Conservation (phyloP, 2,113 vertebrate genomes). For the Carassius carassius region DNA sequence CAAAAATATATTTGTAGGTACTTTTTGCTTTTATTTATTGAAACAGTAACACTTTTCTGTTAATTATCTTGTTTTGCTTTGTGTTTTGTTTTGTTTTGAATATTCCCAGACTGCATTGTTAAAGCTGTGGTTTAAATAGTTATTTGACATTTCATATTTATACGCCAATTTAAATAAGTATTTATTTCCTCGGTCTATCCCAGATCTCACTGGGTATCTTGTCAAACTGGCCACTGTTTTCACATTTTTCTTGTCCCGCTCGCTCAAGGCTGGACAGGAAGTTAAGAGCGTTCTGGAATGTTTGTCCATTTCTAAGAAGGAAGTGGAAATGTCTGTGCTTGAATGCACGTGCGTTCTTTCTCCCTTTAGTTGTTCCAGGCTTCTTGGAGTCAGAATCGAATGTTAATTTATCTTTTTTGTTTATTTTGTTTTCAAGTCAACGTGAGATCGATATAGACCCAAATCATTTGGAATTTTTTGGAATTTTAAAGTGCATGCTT, state of each 20-base stretch:
- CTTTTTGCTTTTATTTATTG: too few species aligned
- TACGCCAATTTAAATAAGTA: background rate
- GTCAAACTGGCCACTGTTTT: background rate
- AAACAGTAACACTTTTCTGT: too few species aligned
- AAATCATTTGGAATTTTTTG: background rate
- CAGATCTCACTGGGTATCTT: background rate
- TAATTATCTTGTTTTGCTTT: too few species aligned
- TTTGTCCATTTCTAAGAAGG: constrained; percentile 10
- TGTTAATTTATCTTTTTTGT: background rate
- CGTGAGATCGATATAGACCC: background rate
- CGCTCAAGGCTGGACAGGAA: constrained; percentile 23
- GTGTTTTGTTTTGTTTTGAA: too few species aligned
- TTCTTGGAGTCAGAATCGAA: background rate
- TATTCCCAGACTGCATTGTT: background rate
- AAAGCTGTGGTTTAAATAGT: background rate
- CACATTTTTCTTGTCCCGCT: background rate
- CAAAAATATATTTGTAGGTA: too few species aligned
- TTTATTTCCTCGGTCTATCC: background rate
- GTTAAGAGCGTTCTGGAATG: constrained; percentile 34
- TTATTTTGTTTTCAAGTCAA: background rate
- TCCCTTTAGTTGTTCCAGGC: background rate
- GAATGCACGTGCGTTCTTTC: background rate
- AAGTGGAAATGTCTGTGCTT: constrained; percentile 19
- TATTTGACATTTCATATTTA: too few species aligned
- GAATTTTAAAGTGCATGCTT: too few species aligned